phyloP scores from a whole-genome alignment of 2,113 vertebrate species.

The Neoarius graeffei region DNA sequence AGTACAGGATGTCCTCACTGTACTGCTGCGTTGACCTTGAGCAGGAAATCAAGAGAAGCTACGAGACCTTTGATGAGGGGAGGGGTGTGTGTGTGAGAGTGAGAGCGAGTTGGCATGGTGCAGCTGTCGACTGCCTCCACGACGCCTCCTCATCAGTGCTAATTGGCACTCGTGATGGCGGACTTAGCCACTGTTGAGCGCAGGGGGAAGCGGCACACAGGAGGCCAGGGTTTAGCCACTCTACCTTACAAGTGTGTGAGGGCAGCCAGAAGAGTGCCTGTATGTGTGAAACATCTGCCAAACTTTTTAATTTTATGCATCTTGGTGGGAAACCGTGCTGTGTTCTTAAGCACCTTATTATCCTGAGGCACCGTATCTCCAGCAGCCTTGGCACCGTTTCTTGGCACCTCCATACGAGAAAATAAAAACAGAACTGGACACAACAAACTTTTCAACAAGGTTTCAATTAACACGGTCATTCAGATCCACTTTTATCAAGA shows the following conservation, averaged over 20 bases:
- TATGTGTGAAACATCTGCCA: conserved; percentile 17
- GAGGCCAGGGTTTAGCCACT: conserved; percentile 44
- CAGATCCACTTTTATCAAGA: conserved; percentile 13
- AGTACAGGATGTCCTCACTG: conserved; percentile 42
- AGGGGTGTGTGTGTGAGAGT: conserved; percentile 11
- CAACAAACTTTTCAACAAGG: conserved; percentile 34
- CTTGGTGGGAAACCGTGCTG: background rate
- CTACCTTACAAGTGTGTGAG: background rate
- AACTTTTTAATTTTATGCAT: conserved; percentile 6
- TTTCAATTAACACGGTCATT: conserved; percentile 24
- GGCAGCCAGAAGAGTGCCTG: conserved; percentile 16
- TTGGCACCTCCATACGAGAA: background rate
- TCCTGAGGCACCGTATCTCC: background rate
- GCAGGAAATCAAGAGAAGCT: conserved; percentile 60
- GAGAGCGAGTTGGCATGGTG: conserved; percentile 51
- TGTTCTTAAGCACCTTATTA: background rate
- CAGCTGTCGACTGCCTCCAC: conserved; percentile 51
- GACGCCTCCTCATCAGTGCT: conserved; percentile 63
- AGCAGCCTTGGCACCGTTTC: background rate
- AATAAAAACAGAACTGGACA: background rate
- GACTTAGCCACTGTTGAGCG: conserved; percentile 53
- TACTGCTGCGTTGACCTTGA: conserved; percentile 68
- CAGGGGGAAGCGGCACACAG: conserved; percentile 19
- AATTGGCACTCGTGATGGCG: conserved; percentile 68
- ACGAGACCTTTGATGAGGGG: background rate